Evolutionary conservation across 2,797 vertebrate species (phyloP), one percentile per base, ranked within the genome.

Genomic region (Sternotherus odoratus): DNA sequence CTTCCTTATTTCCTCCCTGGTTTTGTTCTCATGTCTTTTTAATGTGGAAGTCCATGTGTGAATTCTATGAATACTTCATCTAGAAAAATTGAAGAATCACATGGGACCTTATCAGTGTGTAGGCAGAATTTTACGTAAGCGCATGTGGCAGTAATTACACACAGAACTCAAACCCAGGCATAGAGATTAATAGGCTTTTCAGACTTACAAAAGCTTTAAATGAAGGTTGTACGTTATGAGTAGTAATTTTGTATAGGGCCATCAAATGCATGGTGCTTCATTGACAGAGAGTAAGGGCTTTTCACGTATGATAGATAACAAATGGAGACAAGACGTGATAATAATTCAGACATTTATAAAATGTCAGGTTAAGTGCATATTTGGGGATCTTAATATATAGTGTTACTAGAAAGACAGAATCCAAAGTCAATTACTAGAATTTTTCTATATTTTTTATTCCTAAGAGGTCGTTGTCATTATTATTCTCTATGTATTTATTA

Each of bases 361-460:
- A 92, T 89, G 82, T 49, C 87, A 96, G 86, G 93, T 69, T 95
- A 94, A 96, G 93, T 24, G 19, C 12, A 5, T 89, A 87, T 83
- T 77, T 86, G 53, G n/a, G 50, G 79, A 84, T 77, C 77, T 90
- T 85, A 82, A 96, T 93, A 93, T 89, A 82, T 93, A 94, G 80
- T 79, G 13, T 36, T 54, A 51, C 78, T 57, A 49, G 56, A 95
- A 93, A 89, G 77, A 86, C 77, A 94, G 86, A 95, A 94, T 56
- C 86, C 87, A 88, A 94, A 94, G 93, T 95, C 94, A 91, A 94
- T 95, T 57, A 82, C 92, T 88, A 89, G 86, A 84, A 57, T 28
- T 39, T 63, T 87, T 81, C 83, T 94, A 28, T 69, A 23, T n/a
- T n/a, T 39, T 53, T 84, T 87, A 85, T 90, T 84, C 63, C 83